Conservation (phyloP, 1,140 invertebrate genomes). For the Venturia canescens region DNA sequence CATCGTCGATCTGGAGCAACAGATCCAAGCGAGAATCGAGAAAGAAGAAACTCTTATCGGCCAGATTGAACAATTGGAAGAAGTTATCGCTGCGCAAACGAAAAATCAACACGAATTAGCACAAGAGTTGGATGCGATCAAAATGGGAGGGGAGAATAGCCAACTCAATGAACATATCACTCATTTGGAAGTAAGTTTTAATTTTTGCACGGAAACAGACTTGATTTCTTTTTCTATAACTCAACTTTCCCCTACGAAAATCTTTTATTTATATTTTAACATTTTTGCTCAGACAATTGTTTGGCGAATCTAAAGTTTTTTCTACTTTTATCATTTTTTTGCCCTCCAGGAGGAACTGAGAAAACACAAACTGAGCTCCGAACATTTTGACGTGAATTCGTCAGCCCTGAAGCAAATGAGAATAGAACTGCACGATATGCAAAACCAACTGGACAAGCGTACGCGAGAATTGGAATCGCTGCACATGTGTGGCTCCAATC, state of each 20-base stretch:
- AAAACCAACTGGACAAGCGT: constrained; percentile 80
- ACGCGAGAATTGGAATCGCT: constrained; percentile 83
- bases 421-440: constrained; percentile 79
- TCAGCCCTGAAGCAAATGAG: constrained; percentile 77
- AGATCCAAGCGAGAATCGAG: constrained; percentile 81
- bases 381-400: constrained; percentile 78
- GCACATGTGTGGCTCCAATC: constrained; percentile 79
- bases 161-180: constrained; percentile 77
- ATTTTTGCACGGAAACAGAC: not conserved
- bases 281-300: too few species aligned
- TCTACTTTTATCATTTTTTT: constrained; percentile 18
- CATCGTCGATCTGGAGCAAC: constrained; percentile 84
- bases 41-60: constrained; percentile 74
- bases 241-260: not conserved
- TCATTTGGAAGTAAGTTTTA: constrained; percentile 72
- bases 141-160: constrained; percentile 74
- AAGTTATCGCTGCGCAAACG: constrained; percentile 77
- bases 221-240: not conserved
- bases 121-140: constrained; percentile 77
- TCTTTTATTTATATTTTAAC: too few species aligned
- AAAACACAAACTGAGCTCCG: constrained; percentile 77
- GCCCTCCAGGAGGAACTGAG: constrained; percentile 77
- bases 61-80: constrained; percentile 76
- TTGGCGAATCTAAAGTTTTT: not conserved
- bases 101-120: constrained; percentile 77